Conservation (phyloP, 2,113 vertebrate genomes). For the Pollimyrus isidori region DNA sequence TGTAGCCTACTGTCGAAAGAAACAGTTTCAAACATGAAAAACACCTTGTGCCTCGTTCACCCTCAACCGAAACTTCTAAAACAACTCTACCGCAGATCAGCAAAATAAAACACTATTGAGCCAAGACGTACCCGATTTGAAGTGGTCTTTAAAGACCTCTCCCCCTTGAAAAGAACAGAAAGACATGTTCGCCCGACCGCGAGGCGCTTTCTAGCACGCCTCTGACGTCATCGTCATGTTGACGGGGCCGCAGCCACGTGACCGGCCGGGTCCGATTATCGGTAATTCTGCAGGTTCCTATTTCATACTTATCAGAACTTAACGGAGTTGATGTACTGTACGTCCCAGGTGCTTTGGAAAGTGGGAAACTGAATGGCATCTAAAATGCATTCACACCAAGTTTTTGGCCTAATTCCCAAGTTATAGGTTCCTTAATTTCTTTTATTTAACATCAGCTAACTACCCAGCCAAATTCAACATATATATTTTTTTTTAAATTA, state of each 20-base stretch:
- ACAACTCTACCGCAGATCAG: neutral
- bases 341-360: neutral
- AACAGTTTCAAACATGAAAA: neutral
- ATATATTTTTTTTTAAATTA: no score
- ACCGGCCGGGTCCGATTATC: neutral
- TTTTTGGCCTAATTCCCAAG: neutral
- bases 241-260: neutral
- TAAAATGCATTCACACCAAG: neutral
- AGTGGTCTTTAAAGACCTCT: constrained; percentile 76
- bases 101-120: neutral
- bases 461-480: neutral
- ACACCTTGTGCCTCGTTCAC: neutral
- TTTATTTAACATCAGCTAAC: neutral
- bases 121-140: constrained; percentile 67
- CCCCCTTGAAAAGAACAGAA: constrained; percentile 74
- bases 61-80: neutral
- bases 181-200: constrained; percentile 55
- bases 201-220: neutral
- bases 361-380: neutral
- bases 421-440: neutral
- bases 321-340: neutral
- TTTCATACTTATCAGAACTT: neutral
- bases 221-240: neutral
- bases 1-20: neutral
- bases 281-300: neutral